Evolutionary conservation across 2,113 vertebrate species (phyloP), one percentile per base, ranked within the genome.

Genomic region (Eudyptes chrysolophus): DNA sequence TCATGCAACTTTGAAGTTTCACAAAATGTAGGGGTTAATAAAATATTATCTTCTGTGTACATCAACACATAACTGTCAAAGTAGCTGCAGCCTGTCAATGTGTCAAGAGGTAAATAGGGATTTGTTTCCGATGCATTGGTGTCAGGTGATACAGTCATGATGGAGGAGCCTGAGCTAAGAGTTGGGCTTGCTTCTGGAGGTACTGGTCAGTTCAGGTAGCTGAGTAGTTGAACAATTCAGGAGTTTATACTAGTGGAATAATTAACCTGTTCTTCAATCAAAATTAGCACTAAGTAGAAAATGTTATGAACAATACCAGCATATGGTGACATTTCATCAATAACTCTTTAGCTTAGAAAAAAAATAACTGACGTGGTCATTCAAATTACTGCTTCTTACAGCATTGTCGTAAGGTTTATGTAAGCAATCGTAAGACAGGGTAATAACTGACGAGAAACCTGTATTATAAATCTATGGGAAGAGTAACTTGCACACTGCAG

Each of bases 301-400:
- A 64, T 21, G 5, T 81, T 77, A 55, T 9, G 52, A 71, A 77
- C 22, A 84, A 81, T 79, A 78, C 74, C 88, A 93, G 91, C 92
- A 96, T 94, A 97, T n/a, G 61, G 92, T 97, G 96, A 94, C 94
- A 96, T 97, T 97, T 97, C 93, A 96, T 97, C 93, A 96, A 27
- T 96, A 96, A 89, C 54, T 91, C 71, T 95, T 98, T 79, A 94
- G 70, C 87, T 95, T 90, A 86, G 71, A 90, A 76, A 78, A 66
- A 66, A 75, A 77, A n/a, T 7, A 90, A 19, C 22, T 75, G 24
- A 18, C 1, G 1, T 55, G 36, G 20, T 79, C n/a, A n/a, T 92
- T 72, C 32, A 87, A 34, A 70, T 58, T 8, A 22, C 60, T 86
- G 40, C 20, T 69, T 83, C 10, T 57, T 54, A 46, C 11, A 54